Evolutionary conservation across 2,113 vertebrate species (phyloP).

Genomic region (Morone chrysops): DNA sequence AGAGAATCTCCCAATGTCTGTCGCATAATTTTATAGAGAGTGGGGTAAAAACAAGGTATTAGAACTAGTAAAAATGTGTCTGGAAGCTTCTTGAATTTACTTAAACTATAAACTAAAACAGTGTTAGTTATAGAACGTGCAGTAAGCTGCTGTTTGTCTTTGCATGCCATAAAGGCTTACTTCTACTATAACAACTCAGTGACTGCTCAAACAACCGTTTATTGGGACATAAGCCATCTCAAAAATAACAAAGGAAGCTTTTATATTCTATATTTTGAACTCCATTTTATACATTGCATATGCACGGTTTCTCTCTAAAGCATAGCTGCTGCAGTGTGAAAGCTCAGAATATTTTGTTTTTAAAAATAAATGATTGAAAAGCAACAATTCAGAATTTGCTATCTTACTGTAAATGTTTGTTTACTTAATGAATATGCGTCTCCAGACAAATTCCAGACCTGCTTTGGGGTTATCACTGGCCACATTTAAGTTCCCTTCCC

Average conservation of each 20-base stretch:
- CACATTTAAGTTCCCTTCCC: background rate
- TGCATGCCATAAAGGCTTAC: background rate
- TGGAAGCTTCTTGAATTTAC: background rate
- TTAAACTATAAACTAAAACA: background rate
- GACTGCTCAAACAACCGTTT: background rate
- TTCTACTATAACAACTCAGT: background rate
- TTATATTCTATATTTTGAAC: background rate
- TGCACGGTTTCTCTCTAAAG: background rate
- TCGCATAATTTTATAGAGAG: background rate
- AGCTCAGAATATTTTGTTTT: background rate
- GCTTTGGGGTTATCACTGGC: background rate
- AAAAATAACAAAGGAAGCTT: background rate
- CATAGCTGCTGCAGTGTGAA: background rate
- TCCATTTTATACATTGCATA: background rate
- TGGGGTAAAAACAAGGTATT: background rate
- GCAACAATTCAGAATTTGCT: background rate
- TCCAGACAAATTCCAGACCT: background rate
- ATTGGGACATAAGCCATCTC: background rate
- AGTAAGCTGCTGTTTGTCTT: slow-evolving; percentile 12
- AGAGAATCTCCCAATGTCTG: background rate
- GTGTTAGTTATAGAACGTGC: background rate
- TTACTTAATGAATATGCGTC: background rate
- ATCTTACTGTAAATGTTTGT: background rate
- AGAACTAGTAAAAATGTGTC: background rate
- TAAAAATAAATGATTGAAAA: background rate